Base-by-base conservation (phyloP, 2,888 invertebrate species). In the Ctena decussata region DNA sequence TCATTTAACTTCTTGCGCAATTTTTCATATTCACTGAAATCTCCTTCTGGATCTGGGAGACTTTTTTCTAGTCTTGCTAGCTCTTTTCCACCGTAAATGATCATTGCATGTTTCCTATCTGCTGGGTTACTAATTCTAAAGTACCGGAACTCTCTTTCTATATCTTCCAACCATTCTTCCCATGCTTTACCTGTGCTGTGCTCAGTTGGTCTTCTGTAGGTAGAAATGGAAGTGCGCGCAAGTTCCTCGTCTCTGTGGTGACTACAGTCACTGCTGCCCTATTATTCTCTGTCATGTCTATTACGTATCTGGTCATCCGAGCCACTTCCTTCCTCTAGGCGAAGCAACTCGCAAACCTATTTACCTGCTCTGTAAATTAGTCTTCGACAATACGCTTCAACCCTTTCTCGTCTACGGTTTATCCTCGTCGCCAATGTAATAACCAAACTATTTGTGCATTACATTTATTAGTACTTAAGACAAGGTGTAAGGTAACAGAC, bases 1-100 rank as follows among this genome's bases (percentile, higher is more conserved):
- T n/a, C n/a, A n/a, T n/a, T n/a, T n/a, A n/a, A n/a, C n/a, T 35
- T 53, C 21, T 53, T 53, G 6, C 37, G 49, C 35, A 53, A 46
- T 24, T 46, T 27, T 27, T 73, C 46, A 24, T 73, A 46, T n/a
- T 32, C 27, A n/a, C 27, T 24, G 27, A 30, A 44, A 5, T 30
- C 30, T 27, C 46, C 46, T 5, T 53, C 75, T 21, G 30, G 53
- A 37, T 75, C 53, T 18, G 30, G 18, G 12, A 75, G 49, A 35
- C 75, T 75, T 24, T 37, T 75, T 27, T 75, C 75, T n/a, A 75
- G 57, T 75, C 49, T 44, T 11, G 74, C 44, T 39, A 73, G 35
- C 37, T 73, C 74, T 24, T 74, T 74, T 32, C 32, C 74, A n/a
- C n/a, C n/a, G 8, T 69, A 69, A 5, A 69, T 69, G 24, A 69